phyloP scores from a whole-genome alignment of 53 echinoderm and acorn worm genomes.

The Patiria pectinifera region DNA sequence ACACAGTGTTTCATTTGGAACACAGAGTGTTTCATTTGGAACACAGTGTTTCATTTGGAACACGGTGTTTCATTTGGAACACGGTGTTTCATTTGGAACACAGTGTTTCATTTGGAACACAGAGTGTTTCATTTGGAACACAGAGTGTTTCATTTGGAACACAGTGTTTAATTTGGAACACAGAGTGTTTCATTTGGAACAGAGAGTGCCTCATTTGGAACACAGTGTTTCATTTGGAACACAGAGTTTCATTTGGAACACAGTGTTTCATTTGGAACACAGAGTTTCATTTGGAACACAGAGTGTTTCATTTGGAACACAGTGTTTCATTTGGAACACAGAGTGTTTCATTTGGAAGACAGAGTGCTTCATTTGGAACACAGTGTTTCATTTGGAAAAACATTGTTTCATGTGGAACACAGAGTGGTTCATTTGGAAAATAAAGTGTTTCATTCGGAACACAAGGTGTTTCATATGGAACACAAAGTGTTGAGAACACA shows the following conservation, averaged over 20 bases:
- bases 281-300: not conserved
- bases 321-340: not conserved
- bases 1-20: not conserved
- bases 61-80: not conserved
- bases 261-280: not conserved
- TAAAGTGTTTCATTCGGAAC: not conserved
- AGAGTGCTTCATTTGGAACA: not conserved
- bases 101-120: not conserved
- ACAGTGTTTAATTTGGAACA: not conserved
- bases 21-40: not conserved
- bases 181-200: not conserved
- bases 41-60: too few species aligned
- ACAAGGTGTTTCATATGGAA: too few species aligned
- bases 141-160: not conserved
- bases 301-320: not conserved
- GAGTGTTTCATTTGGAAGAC: too few species aligned
- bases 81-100: not conserved
- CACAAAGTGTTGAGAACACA: too few species aligned
- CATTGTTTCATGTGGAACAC: too few species aligned
- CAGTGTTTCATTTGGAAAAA: not conserved
- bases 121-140: not conserved
- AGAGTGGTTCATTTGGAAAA: not conserved
- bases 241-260: not conserved
- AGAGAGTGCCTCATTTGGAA: too few species aligned
- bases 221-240: not conserved